These are phyloP conservation scores for Eupelmus urozonus DNA, from an alignment of 2,888 invertebrate species.

Conservation along the genomic window DNA sequence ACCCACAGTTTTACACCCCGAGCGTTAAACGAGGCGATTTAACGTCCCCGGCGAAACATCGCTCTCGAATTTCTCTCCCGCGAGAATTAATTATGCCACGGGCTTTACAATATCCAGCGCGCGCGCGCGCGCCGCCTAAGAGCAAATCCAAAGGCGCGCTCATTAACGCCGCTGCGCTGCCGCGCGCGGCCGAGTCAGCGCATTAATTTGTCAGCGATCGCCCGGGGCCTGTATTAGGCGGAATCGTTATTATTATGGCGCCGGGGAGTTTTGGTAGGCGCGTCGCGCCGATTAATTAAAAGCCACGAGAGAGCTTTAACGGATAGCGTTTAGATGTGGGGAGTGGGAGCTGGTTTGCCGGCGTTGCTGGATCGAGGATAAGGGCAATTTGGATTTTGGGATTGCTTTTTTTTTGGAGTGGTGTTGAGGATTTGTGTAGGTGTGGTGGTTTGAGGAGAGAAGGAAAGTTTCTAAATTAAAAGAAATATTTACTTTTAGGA, in stretches of 20 bases:
- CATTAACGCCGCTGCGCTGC: conserved; percentile 17
- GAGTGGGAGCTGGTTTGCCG: too few species aligned
- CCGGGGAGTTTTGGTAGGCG: too few species aligned
- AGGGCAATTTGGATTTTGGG: too few species aligned
- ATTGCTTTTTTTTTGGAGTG: too few species aligned
- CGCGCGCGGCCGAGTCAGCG: background rate
- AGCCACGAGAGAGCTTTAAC: background rate
- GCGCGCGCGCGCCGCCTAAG: background rate
- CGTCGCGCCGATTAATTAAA: conserved; percentile 1
- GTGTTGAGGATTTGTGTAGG: too few species aligned
- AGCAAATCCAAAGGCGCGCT: background rate
- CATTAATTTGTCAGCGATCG: conserved; percentile 47
- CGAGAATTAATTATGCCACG: conserved; percentile 40
- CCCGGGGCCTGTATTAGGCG: background rate
- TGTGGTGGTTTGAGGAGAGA: too few species aligned
- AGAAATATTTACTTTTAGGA: too few species aligned
- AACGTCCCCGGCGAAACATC: background rate
- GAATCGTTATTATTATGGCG: conserved; percentile 15
- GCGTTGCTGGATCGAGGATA: too few species aligned
- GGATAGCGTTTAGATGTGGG: background rate
- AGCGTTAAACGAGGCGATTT: too few species aligned
- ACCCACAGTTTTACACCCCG: too few species aligned
- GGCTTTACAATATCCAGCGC: conserved; percentile 3
- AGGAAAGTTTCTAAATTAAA: too few species aligned
- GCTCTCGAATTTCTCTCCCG: background rate